Evolutionary conservation across 2,888 invertebrate species (phyloP).

Genomic region (Stramonita haemastoma): DNA sequence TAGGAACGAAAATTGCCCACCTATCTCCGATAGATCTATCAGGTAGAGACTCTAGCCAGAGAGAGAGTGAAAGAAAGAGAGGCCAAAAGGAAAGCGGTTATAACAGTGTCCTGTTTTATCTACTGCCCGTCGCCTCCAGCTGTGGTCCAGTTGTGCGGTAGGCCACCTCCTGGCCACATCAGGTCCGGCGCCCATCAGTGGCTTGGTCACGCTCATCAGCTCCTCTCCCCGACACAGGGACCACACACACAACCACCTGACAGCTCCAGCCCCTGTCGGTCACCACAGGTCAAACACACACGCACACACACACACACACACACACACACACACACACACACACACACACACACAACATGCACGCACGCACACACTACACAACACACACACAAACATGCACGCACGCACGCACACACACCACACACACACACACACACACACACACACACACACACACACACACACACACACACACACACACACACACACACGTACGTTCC

Average conservation of each 20-base stretch:
- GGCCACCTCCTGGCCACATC: too few relatives aligned
- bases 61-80: too few relatives aligned
- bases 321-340: not conserved
- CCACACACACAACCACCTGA: slow-evolving; percentile 12
- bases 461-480: not conserved
- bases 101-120: not conserved
- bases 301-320: slow-evolving; percentile 21
- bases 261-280: not conserved
- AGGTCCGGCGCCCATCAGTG: not conserved
- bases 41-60: too few relatives aligned
- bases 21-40: too few relatives aligned
- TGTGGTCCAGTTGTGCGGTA: too few relatives aligned
- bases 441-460: not conserved
- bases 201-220: not conserved
- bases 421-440: not conserved
- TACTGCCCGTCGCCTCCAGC: not conserved
- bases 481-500: not conserved
- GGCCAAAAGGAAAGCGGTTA: not conserved
- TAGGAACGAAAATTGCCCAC: too few relatives aligned
- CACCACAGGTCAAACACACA: not conserved
- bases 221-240: not conserved
- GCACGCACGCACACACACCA: slow-evolving; percentile 8
- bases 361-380: too few relatives aligned
- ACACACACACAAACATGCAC: slow-evolving; percentile 11
- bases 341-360: not conserved